These are phyloP conservation scores for Cheilosia scutellata DNA, from an alignment of 2,888 invertebrate genomes.

Conservation along the genomic window DNA sequence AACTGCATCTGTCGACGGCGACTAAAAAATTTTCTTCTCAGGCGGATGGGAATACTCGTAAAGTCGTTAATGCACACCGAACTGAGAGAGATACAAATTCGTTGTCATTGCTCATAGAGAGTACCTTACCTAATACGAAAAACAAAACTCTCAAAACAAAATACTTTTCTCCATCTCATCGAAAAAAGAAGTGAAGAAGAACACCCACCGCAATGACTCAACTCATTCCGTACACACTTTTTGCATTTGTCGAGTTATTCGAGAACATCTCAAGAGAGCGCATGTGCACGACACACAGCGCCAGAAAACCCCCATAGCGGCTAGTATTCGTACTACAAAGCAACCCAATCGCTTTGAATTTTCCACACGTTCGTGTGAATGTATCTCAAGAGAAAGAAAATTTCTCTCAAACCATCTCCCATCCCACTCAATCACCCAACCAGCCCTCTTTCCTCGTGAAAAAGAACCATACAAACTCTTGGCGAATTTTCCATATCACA, in stretches of 20 bases:
- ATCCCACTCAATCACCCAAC: slow-evolving; percentile 70
- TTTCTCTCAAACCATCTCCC: slow-evolving; percentile 68
- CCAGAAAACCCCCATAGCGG: slow-evolving; percentile 28
- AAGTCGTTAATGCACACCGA: too few relatives aligned
- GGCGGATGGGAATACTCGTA: too few relatives aligned
- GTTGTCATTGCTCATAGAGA: not conserved
- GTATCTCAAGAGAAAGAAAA: slow-evolving; percentile 57
- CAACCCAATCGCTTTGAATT: not conserved
- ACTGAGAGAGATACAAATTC: too few relatives aligned
- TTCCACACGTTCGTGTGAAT: slow-evolving; percentile 51
- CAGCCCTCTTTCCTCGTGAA: slow-evolving; percentile 66
- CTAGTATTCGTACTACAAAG: slow-evolving; percentile 25
- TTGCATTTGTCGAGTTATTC: not conserved
- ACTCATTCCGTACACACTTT: slow-evolving; percentile 64
- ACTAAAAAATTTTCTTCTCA: too few relatives aligned
- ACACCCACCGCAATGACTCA: slow-evolving; percentile 34
- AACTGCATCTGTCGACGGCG: too few relatives aligned
- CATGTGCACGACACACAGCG: slow-evolving; percentile 55
- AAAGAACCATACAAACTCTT: slow-evolving; percentile 73
- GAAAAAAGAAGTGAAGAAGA: slow-evolving; percentile 15
- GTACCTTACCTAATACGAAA: slow-evolving; percentile 5
- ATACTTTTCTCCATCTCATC: slow-evolving; percentile 2
- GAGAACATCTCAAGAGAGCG: slow-evolving; percentile 53
- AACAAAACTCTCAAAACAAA: slow-evolving; percentile 17
- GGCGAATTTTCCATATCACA: slow-evolving; percentile 76